Evolutionary conservation across 1,140 invertebrate species (phyloP).

Genomic region (Nebria ingens): DNA sequence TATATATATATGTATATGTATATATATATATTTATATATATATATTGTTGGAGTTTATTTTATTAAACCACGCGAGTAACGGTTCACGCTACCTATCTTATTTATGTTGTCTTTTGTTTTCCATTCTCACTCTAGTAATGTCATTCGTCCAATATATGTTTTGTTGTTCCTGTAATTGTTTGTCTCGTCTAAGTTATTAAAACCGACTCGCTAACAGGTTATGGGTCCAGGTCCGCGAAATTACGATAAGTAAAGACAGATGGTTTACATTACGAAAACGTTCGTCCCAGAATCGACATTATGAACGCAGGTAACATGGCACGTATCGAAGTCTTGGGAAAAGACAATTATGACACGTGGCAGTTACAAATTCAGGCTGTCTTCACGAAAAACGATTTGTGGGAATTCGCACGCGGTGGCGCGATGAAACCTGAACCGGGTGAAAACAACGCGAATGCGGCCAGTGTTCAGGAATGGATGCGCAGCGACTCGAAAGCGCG

Average conservation of each 20-base stretch:
- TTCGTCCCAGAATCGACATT: neutral
- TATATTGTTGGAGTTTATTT: no score
- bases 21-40: no score
- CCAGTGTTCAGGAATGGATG: neutral
- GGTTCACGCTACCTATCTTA: no score
- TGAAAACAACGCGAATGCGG: neutral
- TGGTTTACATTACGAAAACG: neutral
- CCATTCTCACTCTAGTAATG: no score
- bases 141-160: no score
- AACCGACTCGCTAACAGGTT: neutral
- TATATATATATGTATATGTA: no score
- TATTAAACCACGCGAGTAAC: no score
- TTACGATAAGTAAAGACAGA: neutral
- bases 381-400: slow-evolving; percentile 19
- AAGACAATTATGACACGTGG: slow-evolving; percentile 23
- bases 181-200: no score
- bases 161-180: no score
- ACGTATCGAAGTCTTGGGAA: slow-evolving; percentile 14
- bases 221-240: neutral
- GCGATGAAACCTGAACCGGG: neutral
- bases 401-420: slow-evolving; percentile 19
- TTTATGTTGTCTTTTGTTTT: no score
- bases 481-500: slow-evolving; percentile 14
- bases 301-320: neutral
- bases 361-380: slow-evolving; percentile 20